phyloP scores from a whole-genome alignment of 2,888 invertebrate species.

The Cremastobaeus sp. region DNA sequence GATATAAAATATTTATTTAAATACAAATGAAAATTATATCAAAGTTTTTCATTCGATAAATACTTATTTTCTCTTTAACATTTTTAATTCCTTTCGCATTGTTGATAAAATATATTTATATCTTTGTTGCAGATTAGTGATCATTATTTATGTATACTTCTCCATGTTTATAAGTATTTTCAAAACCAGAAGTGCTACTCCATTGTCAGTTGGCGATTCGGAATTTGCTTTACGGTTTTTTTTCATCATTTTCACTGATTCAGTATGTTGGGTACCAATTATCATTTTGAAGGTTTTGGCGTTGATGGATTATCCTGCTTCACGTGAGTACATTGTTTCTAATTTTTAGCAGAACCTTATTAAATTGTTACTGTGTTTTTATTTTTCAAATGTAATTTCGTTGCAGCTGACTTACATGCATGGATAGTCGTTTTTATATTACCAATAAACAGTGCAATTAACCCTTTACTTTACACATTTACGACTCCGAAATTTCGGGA shows the following conservation, averaged over 20 bases:
- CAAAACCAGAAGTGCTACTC: constrained; percentile 82
- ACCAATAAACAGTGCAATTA: constrained; percentile 84
- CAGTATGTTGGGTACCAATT: constrained; percentile 86
- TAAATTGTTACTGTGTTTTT: not conserved
- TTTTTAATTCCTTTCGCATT: no score
- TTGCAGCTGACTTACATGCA: constrained; percentile 81
- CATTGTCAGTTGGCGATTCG: constrained; percentile 81
- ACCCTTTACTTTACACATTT: constrained; percentile 84
- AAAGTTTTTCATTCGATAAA: no score
- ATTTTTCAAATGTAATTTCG: not conserved
- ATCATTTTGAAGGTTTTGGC: constrained; percentile 83
- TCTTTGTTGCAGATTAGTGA: constrained; percentile 78
- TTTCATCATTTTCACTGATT: constrained; percentile 85
- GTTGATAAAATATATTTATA: no score
- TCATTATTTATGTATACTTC: constrained; percentile 82
- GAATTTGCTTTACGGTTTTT: constrained; percentile 84
- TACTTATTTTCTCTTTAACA: no score
- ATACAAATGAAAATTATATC: no score
- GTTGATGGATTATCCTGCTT: constrained; percentile 76
- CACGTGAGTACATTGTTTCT: constrained; percentile 75
- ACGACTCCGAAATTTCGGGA: constrained; percentile 83
- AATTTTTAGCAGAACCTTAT: not conserved
- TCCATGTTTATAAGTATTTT: constrained; percentile 83
- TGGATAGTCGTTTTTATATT: constrained; percentile 84
- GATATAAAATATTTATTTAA: no score